These are phyloP conservation scores for Lasioglossum figueresi DNA, from an alignment of 2,888 invertebrate genomes.

Conservation along the genomic window DNA sequence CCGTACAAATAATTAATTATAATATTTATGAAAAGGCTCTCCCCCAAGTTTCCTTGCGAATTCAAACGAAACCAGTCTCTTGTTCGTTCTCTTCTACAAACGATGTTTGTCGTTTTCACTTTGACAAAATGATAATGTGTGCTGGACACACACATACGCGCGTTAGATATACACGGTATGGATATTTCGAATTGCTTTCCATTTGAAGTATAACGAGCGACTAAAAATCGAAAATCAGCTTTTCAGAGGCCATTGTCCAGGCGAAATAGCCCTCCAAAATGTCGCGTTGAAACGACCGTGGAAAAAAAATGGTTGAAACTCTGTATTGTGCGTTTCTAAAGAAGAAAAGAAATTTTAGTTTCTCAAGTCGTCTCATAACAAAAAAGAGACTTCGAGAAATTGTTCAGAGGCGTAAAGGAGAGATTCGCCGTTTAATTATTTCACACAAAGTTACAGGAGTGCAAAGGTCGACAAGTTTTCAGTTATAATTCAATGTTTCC, in stretches of 20 bases:
- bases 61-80: background rate
- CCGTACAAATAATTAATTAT: background rate
- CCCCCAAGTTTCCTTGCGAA: background rate
- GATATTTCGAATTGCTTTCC: background rate
- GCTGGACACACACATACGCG: too few species aligned
- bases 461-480: too few species aligned
- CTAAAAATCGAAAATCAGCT: background rate
- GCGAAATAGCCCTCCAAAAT: background rate
- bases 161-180: too few species aligned
- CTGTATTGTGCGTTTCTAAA: too few species aligned
- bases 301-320: too few species aligned
- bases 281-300: background rate
- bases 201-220: background rate
- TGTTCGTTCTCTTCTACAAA: too few species aligned
- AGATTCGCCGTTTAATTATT: background rate
- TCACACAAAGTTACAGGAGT: background rate
- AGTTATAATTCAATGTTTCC: too few species aligned
- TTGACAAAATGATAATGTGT: too few species aligned
- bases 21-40: background rate
- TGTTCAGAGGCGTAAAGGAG: background rate
- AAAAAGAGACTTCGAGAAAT: background rate
- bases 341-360: background rate
- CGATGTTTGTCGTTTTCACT: too few species aligned
- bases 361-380: background rate
- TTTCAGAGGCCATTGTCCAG: background rate